Base-by-base conservation (phyloP, 2,797 vertebrate species). In the Uromys caudimaculatus region DNA sequence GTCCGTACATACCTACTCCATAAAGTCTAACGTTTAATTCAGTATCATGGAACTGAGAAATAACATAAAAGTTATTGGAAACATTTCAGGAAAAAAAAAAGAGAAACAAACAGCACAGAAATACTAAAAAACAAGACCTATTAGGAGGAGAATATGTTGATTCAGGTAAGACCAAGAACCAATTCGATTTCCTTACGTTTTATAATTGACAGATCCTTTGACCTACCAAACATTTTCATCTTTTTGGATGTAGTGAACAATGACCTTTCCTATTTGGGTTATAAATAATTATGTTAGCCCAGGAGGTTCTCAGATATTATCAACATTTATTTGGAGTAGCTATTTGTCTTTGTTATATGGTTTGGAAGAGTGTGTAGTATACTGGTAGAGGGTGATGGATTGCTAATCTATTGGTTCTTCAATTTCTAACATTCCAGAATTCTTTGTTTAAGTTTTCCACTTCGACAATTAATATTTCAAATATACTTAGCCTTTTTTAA, bases 401-500 rank as follows among this genome's bases (percentile, higher is more conserved):
- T 78, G 56, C 21, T 95, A 79, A 87, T 8, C 7, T 83, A 19
- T 35, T 4, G 19, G 79, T 3, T 90, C 56, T 94, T 93, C 44
- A 62, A 73, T 2, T 44, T 87, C n/a, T 69, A 93, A 67, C n/a
- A 89, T 79, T 62, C 58, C 76, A 9, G 44, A 52, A 69, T 67
- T 9, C 47, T 79, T 62, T 19, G 19, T 32, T 17, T 44, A 89
- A 58, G 32, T 50, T 96, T 94, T 96, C 7, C 47, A 54, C 24
- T 92, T 91, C 94, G 11, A 54, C 69, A 95, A 95, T 77, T 54
- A 92, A 89, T 71, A 19, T 96, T 93, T 91, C 6, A 50, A 82
- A 91, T 89, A 52, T 91, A 41, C 38, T 84, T 88, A 73, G 44
- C 12, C 78, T 89, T 79, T 32, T 85, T n/a, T 84, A 47, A 64